phyloP scores from a whole-genome alignment of 2,797 vertebrate genomes.

The Sus cebifrons region DNA sequence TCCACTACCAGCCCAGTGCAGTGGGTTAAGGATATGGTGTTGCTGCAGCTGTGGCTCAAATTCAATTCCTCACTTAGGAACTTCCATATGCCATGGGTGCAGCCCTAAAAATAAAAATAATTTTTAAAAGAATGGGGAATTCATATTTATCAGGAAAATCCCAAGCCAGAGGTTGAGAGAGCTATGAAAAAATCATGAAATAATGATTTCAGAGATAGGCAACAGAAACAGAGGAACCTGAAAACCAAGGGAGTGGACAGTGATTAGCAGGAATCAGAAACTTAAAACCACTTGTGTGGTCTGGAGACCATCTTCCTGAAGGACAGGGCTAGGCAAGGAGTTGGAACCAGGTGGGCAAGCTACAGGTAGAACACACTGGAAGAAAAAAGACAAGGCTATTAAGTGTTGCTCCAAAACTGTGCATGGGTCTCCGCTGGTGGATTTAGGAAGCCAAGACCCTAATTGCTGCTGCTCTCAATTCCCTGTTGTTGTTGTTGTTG shows the following conservation, averaged over 20 bases:
- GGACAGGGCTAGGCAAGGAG: background rate
- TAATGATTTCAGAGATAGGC: background rate
- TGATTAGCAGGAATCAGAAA: background rate
- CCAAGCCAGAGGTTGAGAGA: background rate
- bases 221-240: background rate
- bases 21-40: no score
- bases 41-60: no score
- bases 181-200: background rate
- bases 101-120: no score
- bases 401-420: background rate
- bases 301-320: background rate
- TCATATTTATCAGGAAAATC: background rate
- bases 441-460: background rate
- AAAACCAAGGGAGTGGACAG: fast-evolving
- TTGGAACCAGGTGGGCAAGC: background rate
- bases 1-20: no score
- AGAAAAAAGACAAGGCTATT: background rate
- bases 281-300: background rate
- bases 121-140: background rate
- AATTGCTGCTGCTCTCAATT: background rate
- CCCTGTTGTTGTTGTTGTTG: background rate
- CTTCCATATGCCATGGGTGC: no score
- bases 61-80: no score
- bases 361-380: background rate
- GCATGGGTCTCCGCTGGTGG: fast-evolving